Conservation (phyloP, 92 coral and sea anemone genomes). For the Muricea muricata region DNA sequence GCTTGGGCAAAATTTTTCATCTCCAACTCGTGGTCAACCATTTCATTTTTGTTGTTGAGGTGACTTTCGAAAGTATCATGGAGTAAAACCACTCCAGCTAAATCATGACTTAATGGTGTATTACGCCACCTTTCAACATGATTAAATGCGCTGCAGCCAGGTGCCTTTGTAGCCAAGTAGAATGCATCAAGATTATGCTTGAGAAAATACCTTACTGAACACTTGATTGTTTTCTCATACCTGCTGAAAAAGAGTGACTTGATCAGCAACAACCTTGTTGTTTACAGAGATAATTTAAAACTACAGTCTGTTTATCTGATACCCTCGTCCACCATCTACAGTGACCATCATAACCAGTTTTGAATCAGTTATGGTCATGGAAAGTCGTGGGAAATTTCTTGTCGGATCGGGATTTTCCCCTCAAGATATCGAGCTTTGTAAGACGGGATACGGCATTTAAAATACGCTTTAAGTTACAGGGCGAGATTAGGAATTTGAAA, state of each 20-base stretch:
- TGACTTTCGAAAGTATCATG: conserved; percentile 3
- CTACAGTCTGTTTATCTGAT: too few species aligned
- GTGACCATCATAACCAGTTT: background rate
- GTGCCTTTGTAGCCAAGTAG: background rate
- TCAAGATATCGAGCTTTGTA: too few species aligned
- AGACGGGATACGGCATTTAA: too few species aligned
- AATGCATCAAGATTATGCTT: conserved; percentile 7
- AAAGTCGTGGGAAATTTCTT: background rate
- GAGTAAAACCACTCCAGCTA: conserved; percentile 31
- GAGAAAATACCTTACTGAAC: background rate
- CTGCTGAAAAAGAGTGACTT: too few species aligned
- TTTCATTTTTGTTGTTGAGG: conserved; percentile 25
- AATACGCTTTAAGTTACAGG: too few species aligned
- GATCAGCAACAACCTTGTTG: too few species aligned
- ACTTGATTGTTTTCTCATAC: conserved; percentile 5
- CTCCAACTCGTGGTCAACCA: conserved; percentile 45
- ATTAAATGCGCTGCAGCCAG: background rate
- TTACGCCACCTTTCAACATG: background rate
- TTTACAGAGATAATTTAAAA: too few species aligned
- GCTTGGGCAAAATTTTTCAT: conserved; percentile 39
- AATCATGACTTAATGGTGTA: background rate
- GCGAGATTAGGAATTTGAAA: too few species aligned
- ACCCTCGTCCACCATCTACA: conserved; percentile 21
- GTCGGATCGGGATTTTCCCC: too few species aligned
- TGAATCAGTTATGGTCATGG: background rate